Base-by-base conservation (phyloP, 37 sponge, comb jelly and placozoan genomes). In the Theonella swinhoei region DNA sequence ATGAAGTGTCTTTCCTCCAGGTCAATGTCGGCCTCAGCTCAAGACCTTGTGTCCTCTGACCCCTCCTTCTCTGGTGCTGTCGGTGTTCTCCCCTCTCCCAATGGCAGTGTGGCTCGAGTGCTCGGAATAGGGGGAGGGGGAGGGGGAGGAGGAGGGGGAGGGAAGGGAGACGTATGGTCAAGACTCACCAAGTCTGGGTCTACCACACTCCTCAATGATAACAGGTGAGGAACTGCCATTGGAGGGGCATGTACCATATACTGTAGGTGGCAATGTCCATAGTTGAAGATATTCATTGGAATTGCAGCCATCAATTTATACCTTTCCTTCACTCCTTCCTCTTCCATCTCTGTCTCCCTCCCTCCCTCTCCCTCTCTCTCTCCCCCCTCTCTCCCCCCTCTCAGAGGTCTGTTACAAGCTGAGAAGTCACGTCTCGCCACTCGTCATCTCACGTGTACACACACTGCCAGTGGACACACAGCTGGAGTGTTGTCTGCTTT, bases 391-490 rank as follows among this genome's bases (percentile, higher is more conserved):
- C 30, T 65, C 30, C 7, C 66, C 7, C 24, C 7, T 20, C 19
- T n/a, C 72, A 71, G 72, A 36, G 80, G 80, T 28, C 62, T 54
- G 19, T 35, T 86, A 20, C 79, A 86, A 28, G 79, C 63, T 26
- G 85, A 85, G 69, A 72, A 78, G 36, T 79, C 54, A 24, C 74
- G 67, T 2, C 59, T 19, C 19, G 26, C 43, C 58, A 62, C 34
- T 4, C 65, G 73, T 1, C 75, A 77, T 3, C 80, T 95, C 31
- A 63, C 63, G 11, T 95, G 92, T 62, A 76, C 90, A 5, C 89
- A 95, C 80, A 83, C 83, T 19, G 95, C 87, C 63, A 38, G 65
- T 65, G 89, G 95, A 0, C 95, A 95, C 42, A 69, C 76, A 3
- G 80, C 87, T 26, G 80, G 72, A 31, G 92, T 95, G 17, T 39